These are phyloP conservation scores for Agapornis canus DNA, from an alignment of 2,797 vertebrate genomes.

Conservation along the genomic window DNA sequence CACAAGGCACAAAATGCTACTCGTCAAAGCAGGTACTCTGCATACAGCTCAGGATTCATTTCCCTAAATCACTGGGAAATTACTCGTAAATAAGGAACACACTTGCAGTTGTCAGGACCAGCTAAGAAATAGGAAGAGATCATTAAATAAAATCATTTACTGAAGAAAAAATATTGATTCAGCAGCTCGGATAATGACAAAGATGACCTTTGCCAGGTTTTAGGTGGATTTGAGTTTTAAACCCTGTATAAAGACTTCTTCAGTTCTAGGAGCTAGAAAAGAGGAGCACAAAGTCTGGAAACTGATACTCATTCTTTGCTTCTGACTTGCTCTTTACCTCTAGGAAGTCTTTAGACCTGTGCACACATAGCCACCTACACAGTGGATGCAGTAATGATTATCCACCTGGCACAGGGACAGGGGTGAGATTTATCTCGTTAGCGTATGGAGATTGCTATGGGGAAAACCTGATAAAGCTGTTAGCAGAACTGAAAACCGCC, in stretches of 20 bases:
- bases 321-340: neutral
- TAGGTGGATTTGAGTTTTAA: neutral
- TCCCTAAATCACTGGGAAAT: neutral
- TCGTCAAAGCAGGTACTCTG: neutral
- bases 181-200: neutral
- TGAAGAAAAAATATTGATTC: neutral
- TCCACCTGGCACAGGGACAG: neutral
- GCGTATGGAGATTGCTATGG: neutral
- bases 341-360: neutral
- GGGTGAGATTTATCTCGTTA: neutral
- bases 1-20: neutral
- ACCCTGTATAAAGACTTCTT: neutral
- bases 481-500: neutral
- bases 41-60: neutral
- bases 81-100: neutral
- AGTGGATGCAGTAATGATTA: neutral
- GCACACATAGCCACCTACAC: neutral
- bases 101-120: neutral
- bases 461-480: neutral
- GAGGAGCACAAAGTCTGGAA: neutral
- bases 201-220: neutral
- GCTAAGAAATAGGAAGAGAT: neutral
- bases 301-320: neutral
- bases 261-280: neutral
- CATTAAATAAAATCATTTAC: neutral